Conservation (phyloP, 2,113 vertebrate species). For the Rousettus leschenaultii region DNA sequence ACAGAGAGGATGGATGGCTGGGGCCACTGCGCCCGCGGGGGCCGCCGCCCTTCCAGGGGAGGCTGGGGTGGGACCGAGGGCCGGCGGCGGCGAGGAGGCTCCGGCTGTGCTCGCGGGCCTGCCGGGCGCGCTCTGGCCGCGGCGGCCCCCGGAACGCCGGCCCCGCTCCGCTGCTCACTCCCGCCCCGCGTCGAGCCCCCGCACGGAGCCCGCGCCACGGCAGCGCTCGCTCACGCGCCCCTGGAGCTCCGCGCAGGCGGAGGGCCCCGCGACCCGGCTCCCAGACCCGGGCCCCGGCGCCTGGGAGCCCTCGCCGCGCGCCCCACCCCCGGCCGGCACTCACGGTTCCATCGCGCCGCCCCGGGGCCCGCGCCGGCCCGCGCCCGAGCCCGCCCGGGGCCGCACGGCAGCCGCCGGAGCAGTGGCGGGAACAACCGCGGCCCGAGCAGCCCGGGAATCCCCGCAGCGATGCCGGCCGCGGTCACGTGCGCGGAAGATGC, state of each 20-base stretch:
- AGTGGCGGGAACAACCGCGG: neutral
- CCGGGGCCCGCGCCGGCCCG: neutral
- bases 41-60: neutral
- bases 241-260: neutral
- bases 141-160: neutral
- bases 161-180: neutral
- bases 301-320: neutral
- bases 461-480: neutral
- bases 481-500: constrained; percentile 54
- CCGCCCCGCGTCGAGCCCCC: neutral
- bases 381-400: neutral
- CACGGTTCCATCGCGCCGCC: constrained; percentile 71
- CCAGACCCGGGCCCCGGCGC: neutral
- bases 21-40: neutral
- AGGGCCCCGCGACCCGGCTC: neutral
- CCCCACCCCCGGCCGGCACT: neutral
- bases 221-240: neutral
- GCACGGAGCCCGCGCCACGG: no score
- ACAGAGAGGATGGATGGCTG: no score
- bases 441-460: neutral
- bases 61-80: no score
- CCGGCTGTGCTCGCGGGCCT: neutral
- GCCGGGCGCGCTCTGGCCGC: neutral
- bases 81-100: no score
- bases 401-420: neutral